These are phyloP conservation scores for Drosophila albomicans DNA, from an alignment of 1,140 invertebrate genomes.

Conservation along the genomic window DNA sequence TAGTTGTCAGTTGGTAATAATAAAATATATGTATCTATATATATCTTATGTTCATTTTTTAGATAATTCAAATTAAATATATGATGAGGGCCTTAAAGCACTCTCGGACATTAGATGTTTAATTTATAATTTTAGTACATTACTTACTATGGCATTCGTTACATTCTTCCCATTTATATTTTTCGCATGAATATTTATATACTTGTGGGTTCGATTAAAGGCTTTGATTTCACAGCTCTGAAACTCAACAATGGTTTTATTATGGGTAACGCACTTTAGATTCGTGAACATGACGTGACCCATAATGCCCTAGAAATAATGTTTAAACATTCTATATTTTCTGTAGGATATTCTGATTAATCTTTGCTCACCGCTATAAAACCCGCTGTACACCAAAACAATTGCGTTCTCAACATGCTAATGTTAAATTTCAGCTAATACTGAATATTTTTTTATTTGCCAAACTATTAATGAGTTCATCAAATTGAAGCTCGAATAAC, in stretches of 20 bases:
- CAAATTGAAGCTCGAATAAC: too few species aligned
- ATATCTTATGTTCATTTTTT: too few species aligned
- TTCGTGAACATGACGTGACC: slow-evolving; percentile 25
- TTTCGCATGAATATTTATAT: slow-evolving; percentile 7
- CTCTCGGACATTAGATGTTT: too few species aligned
- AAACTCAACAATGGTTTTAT: neutral
- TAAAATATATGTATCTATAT: too few species aligned
- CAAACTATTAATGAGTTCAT: too few species aligned
- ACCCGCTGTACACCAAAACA: neutral
- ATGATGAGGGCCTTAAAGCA: too few species aligned
- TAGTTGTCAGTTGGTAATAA: too few species aligned
- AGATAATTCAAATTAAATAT: too few species aligned
- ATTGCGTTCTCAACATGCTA: slow-evolving; percentile 2
- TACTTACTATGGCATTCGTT: slow-evolving; percentile 20
- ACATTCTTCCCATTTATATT: too few species aligned
- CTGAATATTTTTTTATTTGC: neutral
- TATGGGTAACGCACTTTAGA: neutral
- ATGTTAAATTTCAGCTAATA: neutral
- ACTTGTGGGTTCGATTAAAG: slow-evolving; percentile 29
- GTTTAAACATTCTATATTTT: too few species aligned
- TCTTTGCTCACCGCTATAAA: neutral
- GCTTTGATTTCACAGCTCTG: slow-evolving; percentile 15
- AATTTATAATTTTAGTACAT: neutral
- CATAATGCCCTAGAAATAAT: too few species aligned
- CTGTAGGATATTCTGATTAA: neutral